A percentile compares a stretch with the other conserved stretches of the same genome.
These are phyloP conservation scores for Drosophila jambulina DNA, from an alignment of 1,140 invertebrate species.

Conservation along the genomic window DNA sequence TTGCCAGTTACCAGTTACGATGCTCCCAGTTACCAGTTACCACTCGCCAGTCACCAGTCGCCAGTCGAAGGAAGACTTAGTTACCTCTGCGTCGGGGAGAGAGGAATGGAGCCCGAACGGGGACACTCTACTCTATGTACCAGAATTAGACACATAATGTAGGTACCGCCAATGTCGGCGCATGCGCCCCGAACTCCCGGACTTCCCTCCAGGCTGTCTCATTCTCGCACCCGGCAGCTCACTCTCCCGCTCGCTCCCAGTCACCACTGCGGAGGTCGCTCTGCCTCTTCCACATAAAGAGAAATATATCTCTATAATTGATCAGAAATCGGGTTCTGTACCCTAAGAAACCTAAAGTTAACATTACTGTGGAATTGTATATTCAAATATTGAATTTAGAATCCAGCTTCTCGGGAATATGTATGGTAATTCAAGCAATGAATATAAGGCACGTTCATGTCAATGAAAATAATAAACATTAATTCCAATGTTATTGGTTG, in stretches of 20 bases:
- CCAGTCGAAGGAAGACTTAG: constrained; percentile 54
- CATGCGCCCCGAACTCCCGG: constrained; percentile 46
- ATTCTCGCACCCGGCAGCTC: constrained; percentile 36
- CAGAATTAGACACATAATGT: constrained; percentile 76
- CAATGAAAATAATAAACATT: too few species aligned
- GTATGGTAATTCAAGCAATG: background rate
- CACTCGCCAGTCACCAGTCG: constrained; percentile 41
- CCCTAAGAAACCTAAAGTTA: background rate
- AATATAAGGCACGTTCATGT: too few species aligned
- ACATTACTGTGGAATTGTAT: background rate
- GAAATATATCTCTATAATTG: constrained; percentile 8
- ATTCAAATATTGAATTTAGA: background rate
- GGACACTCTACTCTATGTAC: constrained; percentile 28
- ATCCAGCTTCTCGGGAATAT: background rate
- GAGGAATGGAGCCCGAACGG: background rate
- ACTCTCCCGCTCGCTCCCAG: constrained; percentile 8
- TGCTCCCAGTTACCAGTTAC: constrained; percentile 26
- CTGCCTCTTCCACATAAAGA: background rate
- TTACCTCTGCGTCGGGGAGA: constrained; percentile 36
- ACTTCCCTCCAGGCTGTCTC: constrained; percentile 55
- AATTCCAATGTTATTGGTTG: too few species aligned
- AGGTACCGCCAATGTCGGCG: constrained; percentile 60
- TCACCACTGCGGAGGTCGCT: constrained; percentile 1
- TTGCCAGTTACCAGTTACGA: constrained; percentile 30
- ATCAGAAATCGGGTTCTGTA: constrained; percentile 8